Base-by-base conservation (phyloP, 1,140 invertebrate species). In the Nasonia vitripennis region DNA sequence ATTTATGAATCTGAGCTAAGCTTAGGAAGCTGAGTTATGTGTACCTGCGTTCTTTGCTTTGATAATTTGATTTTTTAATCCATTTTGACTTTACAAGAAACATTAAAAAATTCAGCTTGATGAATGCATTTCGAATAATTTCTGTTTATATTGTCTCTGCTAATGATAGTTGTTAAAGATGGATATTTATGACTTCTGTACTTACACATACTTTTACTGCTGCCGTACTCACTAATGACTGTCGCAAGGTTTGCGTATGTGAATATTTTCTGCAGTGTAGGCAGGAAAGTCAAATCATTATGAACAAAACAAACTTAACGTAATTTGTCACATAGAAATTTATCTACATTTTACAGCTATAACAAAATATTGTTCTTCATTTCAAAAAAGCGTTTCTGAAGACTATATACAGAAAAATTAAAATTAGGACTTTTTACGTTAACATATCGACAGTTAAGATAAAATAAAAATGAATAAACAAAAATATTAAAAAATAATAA, bases 1-100 rank as follows among this genome's bases (percentile, higher is more conserved):
- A 91, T 90, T 91, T 90, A 90, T 92, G 88, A 88, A 89, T 87
- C 89, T 84, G 81, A 88, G 75, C 14, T 84, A 74, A 81, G 87
- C 55, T 62, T 20, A 62, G 20, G 7, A 3, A n/a, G 55, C 20
- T 62, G 20, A n/a, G 17, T 62, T 62, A 62, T n/a, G 55, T 20
- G 4, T 62, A n/a, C 55, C n/a, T 27, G 27, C 27, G 27, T 27
- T 27, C 27, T 27, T 27, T 71, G n/a, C 67, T 68, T 68, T 68
- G 12, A 62, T n/a, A 62, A 62, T 62, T 55, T 14, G 0, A 55
- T 55, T 62, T 62, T 62, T 3, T n/a, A 45, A 45, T 45, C 9
- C 0, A 45, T 45, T 10, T 45, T 9, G 1, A 9, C 9, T 45
- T 45, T 45, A 45, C 10, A 45, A 45, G 41, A 45, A 45, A 45